Percentiles rank a stretch among this genome's conserved stretches.
phyloP scores from a whole-genome alignment of 2,113 vertebrate species.

The Glaucomys volans region DNA sequence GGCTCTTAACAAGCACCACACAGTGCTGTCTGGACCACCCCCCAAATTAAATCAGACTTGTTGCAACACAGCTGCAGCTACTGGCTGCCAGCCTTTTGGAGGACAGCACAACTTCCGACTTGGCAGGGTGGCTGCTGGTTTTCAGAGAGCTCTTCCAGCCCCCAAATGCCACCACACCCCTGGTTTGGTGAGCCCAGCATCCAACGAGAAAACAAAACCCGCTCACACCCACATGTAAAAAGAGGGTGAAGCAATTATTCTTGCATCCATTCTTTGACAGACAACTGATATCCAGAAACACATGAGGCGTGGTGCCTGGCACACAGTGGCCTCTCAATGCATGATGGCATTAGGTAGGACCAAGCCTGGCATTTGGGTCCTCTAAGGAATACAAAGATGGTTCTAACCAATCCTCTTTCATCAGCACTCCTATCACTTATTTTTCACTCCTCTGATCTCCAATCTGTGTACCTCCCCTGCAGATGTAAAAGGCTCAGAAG shows the following conservation, averaged over 20 bases:
- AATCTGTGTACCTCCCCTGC: neutral
- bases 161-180: neutral
- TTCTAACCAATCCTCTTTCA: neutral
- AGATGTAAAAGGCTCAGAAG: neutral
- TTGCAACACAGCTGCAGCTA: constrained; percentile 79
- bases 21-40: constrained; percentile 74
- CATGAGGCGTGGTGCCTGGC: neutral
- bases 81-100: constrained; percentile 57
- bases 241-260: neutral
- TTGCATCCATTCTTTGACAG: accelerated
- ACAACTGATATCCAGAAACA: neutral
- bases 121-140: constrained; percentile 52
- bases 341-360: neutral
- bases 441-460: neutral
- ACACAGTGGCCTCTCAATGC: neutral
- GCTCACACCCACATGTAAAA: neutral
- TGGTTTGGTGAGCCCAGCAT: neutral
- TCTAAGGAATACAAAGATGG: neutral
- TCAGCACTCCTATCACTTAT: neutral
- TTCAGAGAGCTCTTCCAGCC: constrained; percentile 16
- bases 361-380: neutral
- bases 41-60: constrained; percentile 75
- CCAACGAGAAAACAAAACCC: neutral
- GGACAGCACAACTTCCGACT: constrained; percentile 50
- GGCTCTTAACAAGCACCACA: constrained; percentile 67